Evolutionary conservation across 2,888 invertebrate species (phyloP), one percentile per base, ranked within the genome.

Genomic region (Omphaloscelis lunosa): DNA sequence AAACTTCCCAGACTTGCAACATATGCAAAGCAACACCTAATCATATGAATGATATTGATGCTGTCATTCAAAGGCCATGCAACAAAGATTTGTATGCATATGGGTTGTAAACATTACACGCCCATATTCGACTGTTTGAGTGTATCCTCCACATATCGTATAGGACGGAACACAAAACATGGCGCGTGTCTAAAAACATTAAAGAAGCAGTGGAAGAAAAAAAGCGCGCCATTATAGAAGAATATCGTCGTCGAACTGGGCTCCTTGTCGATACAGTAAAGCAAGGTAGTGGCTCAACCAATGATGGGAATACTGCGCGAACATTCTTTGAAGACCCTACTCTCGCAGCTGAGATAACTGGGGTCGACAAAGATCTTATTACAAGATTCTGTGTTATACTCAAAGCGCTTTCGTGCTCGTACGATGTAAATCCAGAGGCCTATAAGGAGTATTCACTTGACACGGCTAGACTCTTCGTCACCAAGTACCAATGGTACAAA

Each of bases 401-500:
- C 34, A 61, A 34, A 61, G 61, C 61, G 1, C 34, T 61, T 61
- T 61, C 61, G 61, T 34, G 61, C 61, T 61, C 27, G 65, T 63
- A 63, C 39, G 39, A 41, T 63, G 39, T 63, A n/a, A 41, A 63
- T 6, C 63, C 63, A 63, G 63, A n/a, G n/a, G 63, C 63, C 23
- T 63, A 15, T 7, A 63, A 63, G 39, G 63, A 63, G 63, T 63
- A 63, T 63, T 7, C 63, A 63, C 63, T 41, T 41, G 63, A 63
- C 63, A 63, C 63, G 39, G 63, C 41, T 63, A 63, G 63, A 63
- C 63, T 63, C n/a, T 63, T 17, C 63, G 63, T 63, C 63, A 63
- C 41, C n/a, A 63, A 63, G n/a, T 63, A 63, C 63, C 63, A 56
- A 56, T 56, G 56, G 56, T 56, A 56, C 56, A 48, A 56, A 56